phyloP scores from a whole-genome alignment of 2,888 invertebrate species.

The Pristionchus japonicus region DNA sequence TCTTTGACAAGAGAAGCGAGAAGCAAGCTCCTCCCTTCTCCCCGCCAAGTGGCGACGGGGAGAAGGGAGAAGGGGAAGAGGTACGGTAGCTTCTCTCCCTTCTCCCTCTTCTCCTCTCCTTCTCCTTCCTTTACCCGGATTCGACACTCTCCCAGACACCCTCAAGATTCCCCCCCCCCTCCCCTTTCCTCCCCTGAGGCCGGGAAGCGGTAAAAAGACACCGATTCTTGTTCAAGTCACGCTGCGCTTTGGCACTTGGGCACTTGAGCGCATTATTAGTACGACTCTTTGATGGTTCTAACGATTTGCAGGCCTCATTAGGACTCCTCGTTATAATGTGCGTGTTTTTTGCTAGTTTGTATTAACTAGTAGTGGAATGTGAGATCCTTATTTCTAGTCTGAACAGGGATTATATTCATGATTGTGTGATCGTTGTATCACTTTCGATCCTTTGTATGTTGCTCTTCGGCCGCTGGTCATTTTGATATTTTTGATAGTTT shows the following conservation, averaged over 20 bases:
- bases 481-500: no score
- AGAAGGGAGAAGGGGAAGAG: background rate
- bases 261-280: background rate
- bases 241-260: background rate
- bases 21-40: background rate
- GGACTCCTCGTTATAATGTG: background rate
- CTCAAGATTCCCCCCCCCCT: background rate
- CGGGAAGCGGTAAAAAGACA: conserved; percentile 7
- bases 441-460: no score
- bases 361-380: no score
- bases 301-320: background rate
- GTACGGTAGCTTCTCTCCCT: background rate
- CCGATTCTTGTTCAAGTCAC: background rate
- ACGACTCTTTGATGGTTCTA: background rate
- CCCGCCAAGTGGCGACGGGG: background rate
- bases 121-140: background rate
- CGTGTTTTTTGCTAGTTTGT: background rate
- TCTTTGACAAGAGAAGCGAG: no score
- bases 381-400: no score
- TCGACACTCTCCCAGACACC: background rate
- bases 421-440: no score
- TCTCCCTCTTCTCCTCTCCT: background rate
- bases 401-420: no score
- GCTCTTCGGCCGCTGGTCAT: no score
- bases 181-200: background rate